Evolutionary conservation across 2,888 invertebrate species (phyloP).

Genomic region (Tetragnatha montana): DNA sequence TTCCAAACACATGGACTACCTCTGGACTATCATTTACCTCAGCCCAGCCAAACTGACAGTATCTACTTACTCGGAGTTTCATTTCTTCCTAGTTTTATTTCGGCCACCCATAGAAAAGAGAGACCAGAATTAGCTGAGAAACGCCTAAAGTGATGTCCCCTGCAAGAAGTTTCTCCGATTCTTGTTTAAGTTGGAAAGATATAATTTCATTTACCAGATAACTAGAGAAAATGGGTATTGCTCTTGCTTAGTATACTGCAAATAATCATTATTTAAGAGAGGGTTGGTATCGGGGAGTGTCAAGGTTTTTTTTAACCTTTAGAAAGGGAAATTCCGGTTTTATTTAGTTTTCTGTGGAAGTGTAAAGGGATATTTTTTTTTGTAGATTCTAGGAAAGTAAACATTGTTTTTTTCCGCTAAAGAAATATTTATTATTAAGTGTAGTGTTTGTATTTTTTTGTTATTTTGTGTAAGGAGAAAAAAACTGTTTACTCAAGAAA

Average conservation of each 20-base stretch:
- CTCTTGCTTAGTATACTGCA: neutral
- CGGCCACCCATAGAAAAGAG: neutral
- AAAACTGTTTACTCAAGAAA: too few relatives aligned
- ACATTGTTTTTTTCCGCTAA: too few relatives aligned
- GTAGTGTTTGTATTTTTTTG: too few relatives aligned
- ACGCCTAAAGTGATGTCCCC: neutral
- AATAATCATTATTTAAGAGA: conserved; percentile 30
- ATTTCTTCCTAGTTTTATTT: neutral
- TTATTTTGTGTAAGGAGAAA: too few relatives aligned
- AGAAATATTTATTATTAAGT: too few relatives aligned
- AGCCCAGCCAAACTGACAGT: neutral
- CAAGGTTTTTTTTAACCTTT: neutral
- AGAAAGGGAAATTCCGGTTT: neutral
- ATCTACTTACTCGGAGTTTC: neutral
- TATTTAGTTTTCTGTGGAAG: neutral
- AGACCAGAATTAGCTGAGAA: neutral
- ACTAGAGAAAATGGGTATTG: conserved; percentile 24
- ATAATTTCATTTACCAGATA: conserved; percentile 42
- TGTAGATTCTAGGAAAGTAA: too few relatives aligned
- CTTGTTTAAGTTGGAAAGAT: conserved; percentile 3
- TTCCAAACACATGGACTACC: neutral
- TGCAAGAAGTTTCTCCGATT: conserved; percentile 1
- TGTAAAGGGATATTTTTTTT: too few relatives aligned
- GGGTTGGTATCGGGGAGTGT: neutral
- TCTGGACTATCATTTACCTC: conserved; percentile 5